phyloP scores from a whole-genome alignment of 2,113 vertebrate species.

The Campylomormyrus numenius region DNA sequence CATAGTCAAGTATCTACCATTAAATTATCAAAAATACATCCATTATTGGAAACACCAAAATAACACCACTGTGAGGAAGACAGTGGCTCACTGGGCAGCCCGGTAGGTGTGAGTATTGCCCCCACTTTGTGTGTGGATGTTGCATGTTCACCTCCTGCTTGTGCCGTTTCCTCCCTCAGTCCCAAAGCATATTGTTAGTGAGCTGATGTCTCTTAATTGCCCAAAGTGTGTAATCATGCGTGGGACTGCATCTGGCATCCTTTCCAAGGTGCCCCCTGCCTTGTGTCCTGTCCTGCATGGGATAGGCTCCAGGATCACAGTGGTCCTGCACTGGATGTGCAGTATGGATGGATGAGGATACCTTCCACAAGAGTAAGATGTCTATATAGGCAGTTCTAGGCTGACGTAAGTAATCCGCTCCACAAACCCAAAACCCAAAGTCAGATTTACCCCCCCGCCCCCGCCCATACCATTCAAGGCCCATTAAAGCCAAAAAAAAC shows the following conservation, averaged over 20 bases:
- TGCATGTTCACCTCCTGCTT: neutral
- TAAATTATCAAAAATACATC: neutral
- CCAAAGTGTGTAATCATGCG: neutral
- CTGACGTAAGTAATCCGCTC: neutral
- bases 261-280: neutral
- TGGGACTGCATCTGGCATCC: neutral
- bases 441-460: neutral
- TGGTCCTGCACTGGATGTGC: neutral
- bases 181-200: neutral
- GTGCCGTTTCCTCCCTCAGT: neutral
- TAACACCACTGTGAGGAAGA: neutral
- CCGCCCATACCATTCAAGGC: neutral
- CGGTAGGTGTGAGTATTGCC: neutral
- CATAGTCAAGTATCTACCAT: neutral
- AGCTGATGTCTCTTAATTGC: neutral
- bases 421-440: neutral
- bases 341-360: neutral
- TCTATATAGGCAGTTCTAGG: neutral
- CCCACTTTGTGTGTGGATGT: neutral
- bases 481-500: neutral
- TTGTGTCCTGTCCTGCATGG: neutral
- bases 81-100: neutral
- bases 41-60: neutral
- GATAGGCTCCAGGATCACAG: neutral
- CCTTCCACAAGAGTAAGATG: neutral